Evolutionary conservation across 2,888 invertebrate genomes (phyloP).

Genomic region (Ptychoptera albimana): DNA sequence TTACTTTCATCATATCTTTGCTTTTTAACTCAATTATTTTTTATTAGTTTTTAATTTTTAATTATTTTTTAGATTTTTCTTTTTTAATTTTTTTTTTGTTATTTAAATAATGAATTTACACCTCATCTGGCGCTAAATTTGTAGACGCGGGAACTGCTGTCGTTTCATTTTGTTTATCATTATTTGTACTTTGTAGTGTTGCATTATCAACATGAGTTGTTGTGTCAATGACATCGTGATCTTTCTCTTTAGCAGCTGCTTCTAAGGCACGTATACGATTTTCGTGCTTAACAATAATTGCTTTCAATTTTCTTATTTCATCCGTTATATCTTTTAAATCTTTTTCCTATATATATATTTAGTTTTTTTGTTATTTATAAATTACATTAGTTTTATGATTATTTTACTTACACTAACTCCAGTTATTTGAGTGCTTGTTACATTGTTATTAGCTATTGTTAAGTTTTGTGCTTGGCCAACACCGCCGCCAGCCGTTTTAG

Average conservation of each 20-base stretch:
- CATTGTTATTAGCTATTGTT: constrained; percentile 21
- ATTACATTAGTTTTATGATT: no score
- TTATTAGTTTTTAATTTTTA: no score
- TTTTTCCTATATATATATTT: constrained; percentile 27
- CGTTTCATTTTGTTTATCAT: constrained; percentile 1
- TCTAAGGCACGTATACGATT: constrained; percentile 37
- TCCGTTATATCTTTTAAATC: constrained; percentile 71
- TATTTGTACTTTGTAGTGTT: constrained; percentile 8
- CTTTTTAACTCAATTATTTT: no score
- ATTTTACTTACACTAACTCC: constrained; percentile 30
- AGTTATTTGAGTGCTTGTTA: constrained; percentile 13
- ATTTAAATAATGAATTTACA: constrained; percentile 14
- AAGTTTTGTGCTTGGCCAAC: background rate
- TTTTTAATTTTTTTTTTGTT: no score
- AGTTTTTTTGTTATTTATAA: background rate
- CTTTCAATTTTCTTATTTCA: constrained; percentile 80
- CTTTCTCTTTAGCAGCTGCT: constrained; percentile 22
- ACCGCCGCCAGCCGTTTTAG: constrained; percentile 16
- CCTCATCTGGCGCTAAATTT: constrained; percentile 22
- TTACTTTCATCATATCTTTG: no score
- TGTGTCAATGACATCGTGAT: constrained; percentile 21
- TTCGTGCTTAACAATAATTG: constrained; percentile 90
- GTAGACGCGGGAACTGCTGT: constrained; percentile 9
- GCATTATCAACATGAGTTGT: constrained; percentile 11
- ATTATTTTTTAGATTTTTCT: no score